Percentiles rank a stretch among this genome's conserved stretches.
Conservation (phyloP, 1,140 invertebrate genomes). For the Lutraria rhynchaena region DNA sequence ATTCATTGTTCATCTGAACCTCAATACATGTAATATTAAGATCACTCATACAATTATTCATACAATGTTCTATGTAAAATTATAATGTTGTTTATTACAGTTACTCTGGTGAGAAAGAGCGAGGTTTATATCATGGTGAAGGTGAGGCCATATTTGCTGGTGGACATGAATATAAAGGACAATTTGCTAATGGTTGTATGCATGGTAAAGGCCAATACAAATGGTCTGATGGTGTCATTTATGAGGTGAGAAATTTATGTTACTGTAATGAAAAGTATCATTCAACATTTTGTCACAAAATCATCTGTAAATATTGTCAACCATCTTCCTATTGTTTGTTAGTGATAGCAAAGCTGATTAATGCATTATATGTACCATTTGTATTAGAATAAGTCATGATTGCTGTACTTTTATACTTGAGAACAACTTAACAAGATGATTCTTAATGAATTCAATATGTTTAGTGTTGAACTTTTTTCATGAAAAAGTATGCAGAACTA, state of each 20-base stretch:
- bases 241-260: constrained; percentile 77
- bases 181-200: constrained; percentile 81
- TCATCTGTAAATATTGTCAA: no score
- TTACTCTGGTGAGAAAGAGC: constrained; percentile 80
- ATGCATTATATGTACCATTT: not conserved
- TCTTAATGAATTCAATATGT: no score
- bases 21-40: no score
- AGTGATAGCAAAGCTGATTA: not conserved
- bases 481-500: no score
- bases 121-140: constrained; percentile 80
- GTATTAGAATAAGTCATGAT: no score
- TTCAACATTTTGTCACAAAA: no score
- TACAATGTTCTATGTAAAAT: no score
- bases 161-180: constrained; percentile 79
- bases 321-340: not conserved
- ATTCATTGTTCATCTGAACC: no score
- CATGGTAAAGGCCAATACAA: constrained; percentile 80
- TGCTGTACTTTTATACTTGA: no score
- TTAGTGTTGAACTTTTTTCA: no score
- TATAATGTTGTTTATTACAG: constrained; percentile 74
- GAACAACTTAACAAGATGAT: no score
- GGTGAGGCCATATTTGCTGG: constrained; percentile 76
- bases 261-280: not conserved
- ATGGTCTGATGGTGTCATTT: constrained; percentile 79
- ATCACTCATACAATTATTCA: no score